phyloP scores from a whole-genome alignment of 2,888 invertebrate species.

The Bimastos eiseni region DNA sequence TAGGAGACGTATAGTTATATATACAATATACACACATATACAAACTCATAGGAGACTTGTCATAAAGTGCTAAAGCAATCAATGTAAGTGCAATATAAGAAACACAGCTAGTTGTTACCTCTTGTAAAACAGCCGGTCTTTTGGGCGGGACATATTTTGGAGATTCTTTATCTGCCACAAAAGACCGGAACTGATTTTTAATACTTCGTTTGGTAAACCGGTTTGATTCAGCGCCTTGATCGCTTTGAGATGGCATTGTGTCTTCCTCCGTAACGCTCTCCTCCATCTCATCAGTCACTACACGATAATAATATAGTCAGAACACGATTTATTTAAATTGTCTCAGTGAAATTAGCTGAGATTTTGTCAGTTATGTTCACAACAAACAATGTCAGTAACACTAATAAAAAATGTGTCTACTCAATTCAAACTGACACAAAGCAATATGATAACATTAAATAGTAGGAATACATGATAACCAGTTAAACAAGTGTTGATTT shows the following conservation, averaged over 20 bases:
- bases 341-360: background rate
- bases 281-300: slow-evolving; percentile 17
- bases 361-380: background rate
- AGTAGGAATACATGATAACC: no score
- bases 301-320: background rate
- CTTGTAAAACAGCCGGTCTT: slow-evolving; percentile 56
- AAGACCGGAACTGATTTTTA: slow-evolving; percentile 15
- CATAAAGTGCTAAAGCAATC: background rate
- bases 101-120: slow-evolving; percentile 47
- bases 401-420: no score
- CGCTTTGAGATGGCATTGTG: background rate
- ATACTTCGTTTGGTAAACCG: slow-evolving; percentile 17
- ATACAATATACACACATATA: no score
- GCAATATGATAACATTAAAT: no score
- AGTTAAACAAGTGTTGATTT: no score
- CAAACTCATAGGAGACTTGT: no score
- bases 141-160: slow-evolving; percentile 24
- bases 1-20: no score
- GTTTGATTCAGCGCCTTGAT: background rate
- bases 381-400: no score
- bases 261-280: background rate
- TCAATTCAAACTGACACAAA: no score
- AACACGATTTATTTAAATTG: background rate
- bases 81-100: background rate
- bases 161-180: background rate